Conservation (phyloP, 2,797 vertebrate genomes). For the Acrocephalus scirpaceus region DNA sequence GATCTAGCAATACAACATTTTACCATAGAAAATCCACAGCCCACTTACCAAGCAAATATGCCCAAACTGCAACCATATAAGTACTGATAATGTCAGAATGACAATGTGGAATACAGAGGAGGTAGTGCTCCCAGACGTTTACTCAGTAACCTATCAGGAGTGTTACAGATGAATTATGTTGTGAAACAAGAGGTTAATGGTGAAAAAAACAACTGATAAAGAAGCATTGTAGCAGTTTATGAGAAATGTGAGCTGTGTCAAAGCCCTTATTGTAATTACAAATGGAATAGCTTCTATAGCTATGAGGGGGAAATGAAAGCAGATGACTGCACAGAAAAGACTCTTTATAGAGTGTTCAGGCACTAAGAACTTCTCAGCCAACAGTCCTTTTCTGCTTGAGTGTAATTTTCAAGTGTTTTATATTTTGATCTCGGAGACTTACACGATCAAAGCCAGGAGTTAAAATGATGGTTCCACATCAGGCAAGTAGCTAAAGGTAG, state of each 20-base stretch:
- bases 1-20: background rate
- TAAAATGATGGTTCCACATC: background rate
- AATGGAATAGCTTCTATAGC: background rate
- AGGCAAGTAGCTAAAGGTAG: background rate
- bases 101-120: background rate
- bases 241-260: background rate
- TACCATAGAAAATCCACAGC: background rate
- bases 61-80: background rate
- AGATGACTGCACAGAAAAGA: background rate
- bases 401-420: background rate
- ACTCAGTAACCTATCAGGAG: background rate
- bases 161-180: background rate
- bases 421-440: background rate
- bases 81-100: background rate
- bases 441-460: background rate
- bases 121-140: background rate
- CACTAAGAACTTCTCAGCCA: background rate
- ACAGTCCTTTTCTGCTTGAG: background rate
- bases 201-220: background rate
- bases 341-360: background rate
- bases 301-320: background rate
- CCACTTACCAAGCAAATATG: background rate
- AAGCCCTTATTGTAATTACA: background rate
- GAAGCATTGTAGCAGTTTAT: background rate
- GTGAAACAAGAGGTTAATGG: background rate